These are phyloP conservation scores for Diplodus sargus DNA, from an alignment of 2,797 vertebrate species.

Conservation along the genomic window DNA sequence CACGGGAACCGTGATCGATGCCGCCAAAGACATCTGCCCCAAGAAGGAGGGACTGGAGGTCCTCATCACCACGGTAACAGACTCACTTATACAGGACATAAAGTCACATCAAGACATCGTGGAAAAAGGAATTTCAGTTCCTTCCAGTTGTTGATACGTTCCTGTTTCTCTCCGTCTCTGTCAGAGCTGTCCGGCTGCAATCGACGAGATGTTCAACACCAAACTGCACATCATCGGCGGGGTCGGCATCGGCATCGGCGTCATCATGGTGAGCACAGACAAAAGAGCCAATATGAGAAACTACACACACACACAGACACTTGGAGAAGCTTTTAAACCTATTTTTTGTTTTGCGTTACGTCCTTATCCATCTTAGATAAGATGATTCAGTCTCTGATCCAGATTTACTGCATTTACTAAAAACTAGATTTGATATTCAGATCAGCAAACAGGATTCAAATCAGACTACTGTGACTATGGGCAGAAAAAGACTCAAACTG, in stretches of 20 bases:
- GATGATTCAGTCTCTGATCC: neutral
- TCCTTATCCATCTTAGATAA: neutral
- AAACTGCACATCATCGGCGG: conserved; percentile 93
- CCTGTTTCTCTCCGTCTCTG: neutral
- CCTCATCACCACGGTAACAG: conserved; percentile 78
- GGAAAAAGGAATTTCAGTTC: no score
- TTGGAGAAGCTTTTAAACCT: no score
- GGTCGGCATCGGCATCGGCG: conserved; percentile 92
- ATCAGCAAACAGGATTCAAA: no score
- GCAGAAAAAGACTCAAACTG: no score
- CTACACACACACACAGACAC: neutral
- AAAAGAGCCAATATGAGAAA: neutral
- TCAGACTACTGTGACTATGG: no score
- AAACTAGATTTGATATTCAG: no score
- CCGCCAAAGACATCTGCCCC: conserved; percentile 86
- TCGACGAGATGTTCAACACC: conserved; percentile 88
- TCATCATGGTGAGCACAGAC: conserved; percentile 89
- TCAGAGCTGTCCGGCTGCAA: conserved; percentile 88
- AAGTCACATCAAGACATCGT: no score
- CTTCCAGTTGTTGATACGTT: neutral
- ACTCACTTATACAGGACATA: neutral
- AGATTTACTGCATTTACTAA: no score
- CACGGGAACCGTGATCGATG: conserved; percentile 72
- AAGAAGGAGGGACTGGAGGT: conserved; percentile 67
- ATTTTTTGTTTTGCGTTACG: no score